Percentiles rank a stretch among this genome's conserved stretches.
These are phyloP conservation scores for Laterallus jamaicensis DNA, from an alignment of 2,113 vertebrate species.

Conservation along the genomic window DNA sequence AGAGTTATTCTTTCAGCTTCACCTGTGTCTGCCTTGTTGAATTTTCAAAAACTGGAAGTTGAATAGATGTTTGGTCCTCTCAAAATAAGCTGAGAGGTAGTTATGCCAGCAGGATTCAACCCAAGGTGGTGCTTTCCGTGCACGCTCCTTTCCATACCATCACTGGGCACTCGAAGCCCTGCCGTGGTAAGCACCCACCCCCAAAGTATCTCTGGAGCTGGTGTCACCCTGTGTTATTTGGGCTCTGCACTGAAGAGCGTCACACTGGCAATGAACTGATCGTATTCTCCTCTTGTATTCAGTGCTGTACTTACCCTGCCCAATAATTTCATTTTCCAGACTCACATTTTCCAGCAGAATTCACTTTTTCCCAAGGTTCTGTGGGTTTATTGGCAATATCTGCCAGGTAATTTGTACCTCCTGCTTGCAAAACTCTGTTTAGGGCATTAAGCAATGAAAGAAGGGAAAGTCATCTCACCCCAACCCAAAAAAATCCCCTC, in stretches of 20 bases:
- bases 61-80: neutral
- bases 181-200: rapidly evolving
- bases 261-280: neutral
- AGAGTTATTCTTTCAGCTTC: neutral
- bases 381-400: neutral
- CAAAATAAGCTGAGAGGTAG: neutral
- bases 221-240: rapidly evolving
- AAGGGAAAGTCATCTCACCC: neutral
- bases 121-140: neutral
- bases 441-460: neutral
- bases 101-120: neutral
- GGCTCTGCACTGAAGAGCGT: neutral
- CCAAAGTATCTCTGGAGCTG: neutral
- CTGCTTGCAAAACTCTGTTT: neutral
- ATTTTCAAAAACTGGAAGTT: neutral
- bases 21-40: neutral
- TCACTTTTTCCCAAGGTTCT: neutral
- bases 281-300: neutral
- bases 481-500: neutral
- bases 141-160: neutral
- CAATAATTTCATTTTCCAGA: rapidly evolving
- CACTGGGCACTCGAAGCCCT: rapidly evolving
- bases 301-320: neutral
- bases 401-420: neutral
- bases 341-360: neutral